Base-by-base conservation (phyloP, 2,888 invertebrate genomes). In the Polydrusus cervinus region DNA sequence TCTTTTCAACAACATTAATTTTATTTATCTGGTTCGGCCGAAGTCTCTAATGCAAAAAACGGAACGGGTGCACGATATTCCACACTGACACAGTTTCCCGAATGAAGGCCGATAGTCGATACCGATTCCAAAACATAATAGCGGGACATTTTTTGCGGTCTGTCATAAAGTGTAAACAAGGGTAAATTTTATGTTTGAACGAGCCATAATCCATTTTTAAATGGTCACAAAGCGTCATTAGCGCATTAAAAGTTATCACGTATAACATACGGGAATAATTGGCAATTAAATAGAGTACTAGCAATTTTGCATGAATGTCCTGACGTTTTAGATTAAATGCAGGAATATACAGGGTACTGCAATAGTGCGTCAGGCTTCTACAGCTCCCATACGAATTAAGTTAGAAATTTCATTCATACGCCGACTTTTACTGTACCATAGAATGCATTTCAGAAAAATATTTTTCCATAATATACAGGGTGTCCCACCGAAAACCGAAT, bases 41-140 rank as follows among this genome's bases (percentile, higher is more conserved):
- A 40, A 9, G 11, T n/a, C 43, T n/a, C 0, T n/a, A n/a, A 43
- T 43, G 43, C 43, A n/a, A 43, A n/a, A 43, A 43, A n/a, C 43
- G 43, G 43, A 43, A 43, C n/a, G 43, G 7, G 43, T 1, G 3
- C 43, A 43, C n/a, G 1, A n/a, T 8, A 16, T 34, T 55, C 20
- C 34, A 53, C 53, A 25, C 25, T 55, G 55, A 55, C 55, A 55
- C 55, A 55, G 13, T 55, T 55, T 55, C 14, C 13, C 14, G 53
- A 34, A 9, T 14, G 34, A 14, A 55, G 30, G 34, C 55, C 14
- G 55, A 55, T 14, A 13, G 30, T 55, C 30, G 34, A 55, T 55
- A 55, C 55, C 34, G 55, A 55, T 55, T 55, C 14, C 55, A 30
- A 30, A 55, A 55, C n/a, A 34, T 55, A 55, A 55, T 55, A 34